Evolutionary conservation across 35 echinoderm and acorn worm genomes (phyloP).

Genomic region (Lytechinus variegatus): DNA sequence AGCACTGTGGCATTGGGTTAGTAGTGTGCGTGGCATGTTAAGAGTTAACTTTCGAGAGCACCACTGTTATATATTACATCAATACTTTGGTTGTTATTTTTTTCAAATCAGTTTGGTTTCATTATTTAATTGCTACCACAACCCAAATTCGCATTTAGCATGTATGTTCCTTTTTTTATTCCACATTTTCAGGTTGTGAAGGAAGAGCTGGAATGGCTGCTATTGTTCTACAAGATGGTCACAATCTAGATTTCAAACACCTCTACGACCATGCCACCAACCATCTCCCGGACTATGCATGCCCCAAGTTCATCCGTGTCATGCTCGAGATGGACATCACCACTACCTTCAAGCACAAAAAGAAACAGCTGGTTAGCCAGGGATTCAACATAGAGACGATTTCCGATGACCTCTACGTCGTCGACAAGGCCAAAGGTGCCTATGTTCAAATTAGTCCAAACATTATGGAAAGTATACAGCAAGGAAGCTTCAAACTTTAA

Average conservation of each 20-base stretch:
- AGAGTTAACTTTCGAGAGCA: too few species aligned
- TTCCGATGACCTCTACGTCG: conserved; percentile 60
- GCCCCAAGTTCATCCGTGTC: conserved; percentile 84
- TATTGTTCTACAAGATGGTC: conserved; percentile 33
- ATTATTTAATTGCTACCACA: too few species aligned
- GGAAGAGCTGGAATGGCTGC: conserved; percentile 75
- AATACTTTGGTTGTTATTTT: too few species aligned
- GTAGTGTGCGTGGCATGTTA: too few species aligned
- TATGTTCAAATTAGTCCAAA: conserved; percentile 47
- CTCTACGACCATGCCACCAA: conserved; percentile 75
- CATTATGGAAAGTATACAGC: conserved; percentile 6
- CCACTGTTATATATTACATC: too few species aligned
- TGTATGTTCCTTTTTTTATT: background rate
- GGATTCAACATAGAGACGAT: conserved; percentile 74
- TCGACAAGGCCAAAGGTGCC: conserved; percentile 56
- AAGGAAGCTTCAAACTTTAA: conserved; percentile 23
- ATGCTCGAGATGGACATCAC: conserved; percentile 73
- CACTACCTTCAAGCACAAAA: conserved; percentile 80
- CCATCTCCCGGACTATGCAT: conserved; percentile 78
- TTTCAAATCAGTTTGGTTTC: too few species aligned
- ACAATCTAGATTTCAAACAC: conserved; percentile 42
- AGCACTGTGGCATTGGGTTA: too few species aligned
- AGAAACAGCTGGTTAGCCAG: conserved; percentile 71
- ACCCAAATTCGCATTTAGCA: too few species aligned
- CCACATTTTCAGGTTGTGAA: conserved; percentile 44